phyloP scores from a whole-genome alignment of 2,888 invertebrate species.

The Chouioia cunea region DNA sequence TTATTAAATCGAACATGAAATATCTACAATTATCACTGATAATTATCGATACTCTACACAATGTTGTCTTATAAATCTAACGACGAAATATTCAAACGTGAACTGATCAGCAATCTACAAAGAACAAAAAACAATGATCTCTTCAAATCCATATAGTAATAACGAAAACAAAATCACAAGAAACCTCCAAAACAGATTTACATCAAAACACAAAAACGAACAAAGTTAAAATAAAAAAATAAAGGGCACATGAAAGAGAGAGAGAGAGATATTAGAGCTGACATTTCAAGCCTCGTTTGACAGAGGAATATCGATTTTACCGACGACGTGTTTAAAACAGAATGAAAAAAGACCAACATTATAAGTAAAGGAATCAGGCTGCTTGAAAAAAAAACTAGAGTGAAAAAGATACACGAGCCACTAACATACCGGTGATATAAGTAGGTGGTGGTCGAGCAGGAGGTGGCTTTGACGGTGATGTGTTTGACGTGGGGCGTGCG shows the following conservation, averaged over 20 bases:
- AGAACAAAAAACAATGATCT: not conserved
- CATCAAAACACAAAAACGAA: not conserved
- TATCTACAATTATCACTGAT: too few species aligned
- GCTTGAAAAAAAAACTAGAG: not conserved
- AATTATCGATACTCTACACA: too few species aligned
- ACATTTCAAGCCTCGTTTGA: conserved; percentile 8
- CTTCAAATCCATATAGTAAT: conserved; percentile 3
- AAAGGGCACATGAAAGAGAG: not conserved
- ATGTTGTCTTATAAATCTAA: too few species aligned
- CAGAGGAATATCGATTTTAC: conserved; percentile 15
- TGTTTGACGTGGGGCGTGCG: conserved; percentile 64
- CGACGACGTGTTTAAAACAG: not conserved
- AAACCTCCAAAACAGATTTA: too few species aligned
- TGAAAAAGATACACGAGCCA: conserved; percentile 41
- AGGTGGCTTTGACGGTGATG: conserved; percentile 64
- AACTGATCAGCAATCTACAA: conserved; percentile 3
- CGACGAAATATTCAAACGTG: conserved; percentile 13
- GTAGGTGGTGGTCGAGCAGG: conserved; percentile 67
- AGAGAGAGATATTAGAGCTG: too few species aligned
- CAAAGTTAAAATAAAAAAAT: conserved; percentile 10
- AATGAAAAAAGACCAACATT: not conserved
- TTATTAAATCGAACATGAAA: too few species aligned
- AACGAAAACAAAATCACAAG: not conserved
- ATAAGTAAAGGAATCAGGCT: not conserved
- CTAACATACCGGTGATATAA: conserved; percentile 64